Evolutionary conservation across 2,888 invertebrate species (phyloP), one percentile per base, ranked within the genome.

Genomic region (Tetragnatha montana): DNA sequence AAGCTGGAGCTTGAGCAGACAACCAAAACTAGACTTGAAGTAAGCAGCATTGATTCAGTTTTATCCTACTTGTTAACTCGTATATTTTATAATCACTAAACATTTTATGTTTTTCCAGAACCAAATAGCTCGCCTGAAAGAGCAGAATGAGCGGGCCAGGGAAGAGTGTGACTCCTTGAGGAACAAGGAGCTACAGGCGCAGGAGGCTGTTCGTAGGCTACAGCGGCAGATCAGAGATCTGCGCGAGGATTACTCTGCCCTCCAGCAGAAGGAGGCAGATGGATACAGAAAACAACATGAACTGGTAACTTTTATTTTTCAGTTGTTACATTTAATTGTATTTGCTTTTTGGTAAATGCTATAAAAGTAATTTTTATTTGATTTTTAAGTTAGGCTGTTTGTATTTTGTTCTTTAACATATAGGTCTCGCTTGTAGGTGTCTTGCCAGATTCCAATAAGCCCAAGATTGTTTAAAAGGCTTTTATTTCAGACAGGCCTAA

Each of bases 1-100:
- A 97, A 97, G 92, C 94, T 98, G 84, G 98, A 98, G 92, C 94
- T 98, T 92, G 98, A 99, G 93, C 96, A 96, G 92, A 97, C 98
- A 0, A 97, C 97, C 0, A 96, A 96, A 92, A 95, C 96, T 0
- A 95, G 98, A n/a, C 94, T 98, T 8, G 98, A 99, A 94, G 97
- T 93, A 91, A 91, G 81, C 69, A 2, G 79, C n/a, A n/a, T 19
- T 35, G 17, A 4, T 74, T 71, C 17, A 14, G 12, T 79, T 78
- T 35, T 10, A 73, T 49, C 17, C 8, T 68, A 6, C 17, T 1
- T 10, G 0, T 70, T 17, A 21, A 70, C 60, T 22, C 8, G 17
- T 60, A 19, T 19, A 14, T 80, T 47, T 22, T 14, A 7, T 17
- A 0, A 8, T 17, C 19, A 17, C 8, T 21, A 71, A 68, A 8